Percentiles rank a stretch among this genome's conserved stretches.
phyloP scores from a whole-genome alignment of 1,140 invertebrate genomes.

The Chymomyza costata region DNA sequence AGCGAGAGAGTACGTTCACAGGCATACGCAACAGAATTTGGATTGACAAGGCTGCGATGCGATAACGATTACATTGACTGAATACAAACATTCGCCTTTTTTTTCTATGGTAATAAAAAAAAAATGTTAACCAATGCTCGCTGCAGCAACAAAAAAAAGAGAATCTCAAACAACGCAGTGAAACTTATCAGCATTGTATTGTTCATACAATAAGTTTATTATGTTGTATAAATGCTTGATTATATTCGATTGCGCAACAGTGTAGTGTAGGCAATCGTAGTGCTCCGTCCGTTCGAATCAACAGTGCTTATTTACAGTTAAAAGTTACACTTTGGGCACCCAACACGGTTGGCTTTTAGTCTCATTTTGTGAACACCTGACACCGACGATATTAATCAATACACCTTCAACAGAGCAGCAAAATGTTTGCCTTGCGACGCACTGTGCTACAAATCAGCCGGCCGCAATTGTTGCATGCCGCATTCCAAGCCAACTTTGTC shows the following conservation, averaged over 20 bases:
- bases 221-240: constrained; percentile 31
- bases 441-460: constrained; percentile 31
- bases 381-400: constrained; percentile 1
- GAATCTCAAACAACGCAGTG: constrained; percentile 11
- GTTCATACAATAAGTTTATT: constrained; percentile 1
- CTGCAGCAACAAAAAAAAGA: background rate
- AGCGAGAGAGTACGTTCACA: no score
- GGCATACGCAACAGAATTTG: constrained; percentile 13
- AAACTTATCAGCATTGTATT: constrained; percentile 41
- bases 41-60: constrained; percentile 36
- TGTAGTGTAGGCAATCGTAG: constrained; percentile 12
- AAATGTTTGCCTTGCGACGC: constrained; percentile 54
- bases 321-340: constrained; percentile 29
- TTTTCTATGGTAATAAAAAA: constrained; percentile 24
- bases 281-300: constrained; percentile 5
- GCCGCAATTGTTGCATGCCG: constrained; percentile 13
- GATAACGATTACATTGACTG: constrained; percentile 51
- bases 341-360: no score
- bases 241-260: constrained; percentile 54
- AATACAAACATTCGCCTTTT: constrained; percentile 11
- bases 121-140: no score
- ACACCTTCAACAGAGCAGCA: constrained; percentile 19
- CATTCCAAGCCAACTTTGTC: constrained; percentile 47
- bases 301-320: constrained; percentile 38
- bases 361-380: background rate